Base-by-base conservation (phyloP, 2,888 invertebrate genomes). In the Ectemnius cavifrons region DNA sequence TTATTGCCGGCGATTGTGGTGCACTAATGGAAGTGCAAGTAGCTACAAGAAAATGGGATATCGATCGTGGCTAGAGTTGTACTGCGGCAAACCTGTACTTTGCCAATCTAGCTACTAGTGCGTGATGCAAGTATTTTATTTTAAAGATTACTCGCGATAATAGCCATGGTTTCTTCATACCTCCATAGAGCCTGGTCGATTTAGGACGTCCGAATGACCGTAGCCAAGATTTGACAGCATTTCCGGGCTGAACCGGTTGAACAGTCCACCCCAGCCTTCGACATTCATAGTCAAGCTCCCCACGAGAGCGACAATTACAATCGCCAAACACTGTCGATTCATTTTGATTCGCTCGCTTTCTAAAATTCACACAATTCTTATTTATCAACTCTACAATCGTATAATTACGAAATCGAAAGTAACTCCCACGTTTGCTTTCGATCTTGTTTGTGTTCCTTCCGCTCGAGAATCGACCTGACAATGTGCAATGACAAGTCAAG, bases 161-260 rank as follows among this genome's bases (percentile, higher is more conserved):
- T 18, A 23, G 37, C 46, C 5, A 57, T 20, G 6, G 3, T 5
- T 59, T 27, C 14, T 89, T 5, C 2, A 28, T 90, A 94, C 94
- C 91, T 93, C 92, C 56, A 93, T 90, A 80, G 91, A 91, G 47
- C 92, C 90, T 11, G 88, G 83, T 76, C 86, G 87, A 64, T 86
- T 86, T 5, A 90, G 88, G 90, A 90, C 94, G 57, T 92, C 92
- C 37, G 93, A 93, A 83, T 94, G 94, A n/a, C 93, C 93, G 85
- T 96, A 96, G 18, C 96, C 96, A 91, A 96, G 92, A 90, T 96
- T 96, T 72, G 95, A 94, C 58, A 96, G 92, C 95, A 96, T 95
- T 89, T 96, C 96, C n/a, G 96, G 96, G 86, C 95, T 96, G 92
- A 96, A 96, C 80, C 97, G 93, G 91, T 96, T 97, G 92, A 96